Conservation (phyloP, 2,888 invertebrate genomes). For the Lepetodrilus schrolli region DNA sequence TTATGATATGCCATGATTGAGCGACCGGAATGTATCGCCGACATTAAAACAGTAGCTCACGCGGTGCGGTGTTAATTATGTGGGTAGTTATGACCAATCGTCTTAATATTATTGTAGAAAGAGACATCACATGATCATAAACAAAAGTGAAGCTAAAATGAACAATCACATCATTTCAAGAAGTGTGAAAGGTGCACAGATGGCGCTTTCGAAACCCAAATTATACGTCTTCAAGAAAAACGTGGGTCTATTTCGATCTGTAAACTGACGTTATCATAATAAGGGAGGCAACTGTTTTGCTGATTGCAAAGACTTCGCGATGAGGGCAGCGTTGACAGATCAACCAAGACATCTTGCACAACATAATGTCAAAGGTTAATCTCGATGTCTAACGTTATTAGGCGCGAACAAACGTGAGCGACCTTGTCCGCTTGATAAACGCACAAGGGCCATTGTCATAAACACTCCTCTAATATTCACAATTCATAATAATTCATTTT, state of each 20-base stretch:
- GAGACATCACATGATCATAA: constrained; percentile 16
- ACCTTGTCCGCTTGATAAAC: neutral
- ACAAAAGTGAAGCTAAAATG: constrained; percentile 20
- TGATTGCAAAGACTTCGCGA: neutral
- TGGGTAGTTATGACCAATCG: neutral
- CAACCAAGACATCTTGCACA: neutral
- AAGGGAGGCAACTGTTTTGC: neutral
- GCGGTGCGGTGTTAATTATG: neutral
- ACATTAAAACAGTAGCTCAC: neutral
- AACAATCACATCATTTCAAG: constrained; percentile 13
- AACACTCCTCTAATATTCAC: constrained; percentile 19
- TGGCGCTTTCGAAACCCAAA: neutral
- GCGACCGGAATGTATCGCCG: no score
- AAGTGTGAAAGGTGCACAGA: neutral
- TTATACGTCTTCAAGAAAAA: neutral
- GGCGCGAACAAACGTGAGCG: constrained; percentile 22
- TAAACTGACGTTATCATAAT: neutral
- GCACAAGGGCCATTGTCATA: constrained; percentile 15
- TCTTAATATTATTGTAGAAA: neutral
- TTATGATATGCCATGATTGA: no score
- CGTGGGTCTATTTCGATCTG: neutral
- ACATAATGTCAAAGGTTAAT: constrained; percentile 21
- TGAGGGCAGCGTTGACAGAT: neutral
- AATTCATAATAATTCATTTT: constrained; percentile 27
- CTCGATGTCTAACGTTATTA: constrained; percentile 12